Percentiles rank a stretch among this genome's conserved stretches.
phyloP scores from a whole-genome alignment of 2,888 invertebrate species.

The Trichopria drosophilae region DNA sequence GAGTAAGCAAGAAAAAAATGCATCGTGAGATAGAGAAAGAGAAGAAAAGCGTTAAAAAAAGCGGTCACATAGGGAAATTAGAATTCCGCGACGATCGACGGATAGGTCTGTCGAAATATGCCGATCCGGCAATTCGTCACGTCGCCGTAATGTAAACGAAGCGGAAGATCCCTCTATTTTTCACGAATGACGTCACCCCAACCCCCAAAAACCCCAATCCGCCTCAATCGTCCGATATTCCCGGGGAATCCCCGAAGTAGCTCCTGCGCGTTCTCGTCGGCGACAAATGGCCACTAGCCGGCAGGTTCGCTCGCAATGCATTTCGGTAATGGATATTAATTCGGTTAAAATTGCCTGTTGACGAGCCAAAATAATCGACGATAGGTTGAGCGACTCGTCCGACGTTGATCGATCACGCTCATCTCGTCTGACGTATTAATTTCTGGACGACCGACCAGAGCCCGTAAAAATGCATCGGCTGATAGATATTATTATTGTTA shows the following conservation, averaged over 20 bases:
- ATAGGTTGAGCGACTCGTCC: slow-evolving; percentile 3
- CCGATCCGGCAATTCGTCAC: slow-evolving; percentile 36
- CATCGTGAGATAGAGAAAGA: background rate
- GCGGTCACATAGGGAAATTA: slow-evolving; percentile 31
- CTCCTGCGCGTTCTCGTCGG: slow-evolving; percentile 19
- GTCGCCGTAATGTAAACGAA: slow-evolving; percentile 34
- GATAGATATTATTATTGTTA: no score
- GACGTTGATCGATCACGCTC: slow-evolving; percentile 29
- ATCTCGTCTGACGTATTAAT: slow-evolving; percentile 24
- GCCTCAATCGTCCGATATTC: slow-evolving; percentile 14
- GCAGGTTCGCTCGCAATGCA: slow-evolving; percentile 26
- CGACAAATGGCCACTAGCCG: slow-evolving; percentile 35
- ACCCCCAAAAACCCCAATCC: background rate
- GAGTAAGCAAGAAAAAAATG: no score
- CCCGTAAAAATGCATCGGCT: background rate
- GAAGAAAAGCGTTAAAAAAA: slow-evolving; percentile 14
- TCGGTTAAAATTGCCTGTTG: slow-evolving; percentile 30
- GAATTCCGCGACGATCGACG: slow-evolving; percentile 37
- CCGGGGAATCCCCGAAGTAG: no score
- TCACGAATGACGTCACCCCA: slow-evolving; percentile 23
- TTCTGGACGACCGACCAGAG: slow-evolving; percentile 13
- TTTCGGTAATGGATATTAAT: slow-evolving; percentile 39
- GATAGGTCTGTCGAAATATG: slow-evolving; percentile 37
- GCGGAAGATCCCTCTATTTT: slow-evolving; percentile 37
- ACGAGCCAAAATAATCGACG: slow-evolving; percentile 32